Evolutionary conservation across 2,888 invertebrate species (phyloP), one percentile per base, ranked within the genome.

Genomic region (Brachynemurus nebulosus): DNA sequence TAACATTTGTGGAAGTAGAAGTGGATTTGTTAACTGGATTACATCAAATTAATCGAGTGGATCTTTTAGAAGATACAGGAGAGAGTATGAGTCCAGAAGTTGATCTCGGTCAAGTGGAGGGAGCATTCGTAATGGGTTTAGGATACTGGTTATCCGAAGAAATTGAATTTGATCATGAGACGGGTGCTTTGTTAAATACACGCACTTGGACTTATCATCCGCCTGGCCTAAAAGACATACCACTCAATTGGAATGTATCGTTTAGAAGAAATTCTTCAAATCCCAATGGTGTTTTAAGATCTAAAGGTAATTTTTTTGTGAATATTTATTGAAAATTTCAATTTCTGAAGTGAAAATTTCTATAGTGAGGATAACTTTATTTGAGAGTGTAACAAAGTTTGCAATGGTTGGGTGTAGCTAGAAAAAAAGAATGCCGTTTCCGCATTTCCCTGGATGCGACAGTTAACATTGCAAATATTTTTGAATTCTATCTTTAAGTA

Each of bases 161-260:
- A 51, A 57, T 81, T 17, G 62, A 78, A 1, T 79, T 74, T 46
- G 76, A 81, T 51, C 63, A 69, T 3, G 77, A 74, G 4, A 14
- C n/a, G 4, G 89, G 86, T 1, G 68, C 71, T 51, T 59, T 85
- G 4, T 66, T 81, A 6, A 85, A 86, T 1, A 74, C 80, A 53
- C 72, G 84, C 41, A 86, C 88, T 2, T 90, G 88, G 89, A 81
- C 72, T 40, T 86, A 86, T 55, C 83, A 83, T 54, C 75, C 79
- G 2, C 84, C 85, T 0, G 82, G 82, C 1, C 72, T 76, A 1
- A 84, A 81, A 56, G 86, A 86, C 52, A 83, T 86, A 54, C 85
- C 86, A 1, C 70, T 76, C 16, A 82, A 86, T 59, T 78, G 86
- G 52, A 72, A 82, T 48, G 67, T 86, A 4, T 76, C 76, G 50